Evolutionary conservation across 2,888 invertebrate species (phyloP), one percentile per base, ranked within the genome.

Genomic region (Agonopterix heracliana): DNA sequence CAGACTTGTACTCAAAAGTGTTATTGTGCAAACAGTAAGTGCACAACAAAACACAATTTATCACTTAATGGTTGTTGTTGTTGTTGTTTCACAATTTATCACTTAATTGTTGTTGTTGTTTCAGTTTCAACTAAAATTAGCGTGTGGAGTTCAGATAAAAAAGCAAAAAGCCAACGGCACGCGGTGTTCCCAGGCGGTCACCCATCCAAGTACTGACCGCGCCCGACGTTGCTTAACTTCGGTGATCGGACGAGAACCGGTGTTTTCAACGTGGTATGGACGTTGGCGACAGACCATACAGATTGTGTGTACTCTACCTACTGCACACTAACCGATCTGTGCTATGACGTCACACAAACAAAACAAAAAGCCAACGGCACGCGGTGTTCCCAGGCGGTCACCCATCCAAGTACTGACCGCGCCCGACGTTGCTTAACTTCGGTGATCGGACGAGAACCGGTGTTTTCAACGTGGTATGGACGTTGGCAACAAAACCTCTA

Each of bases 121-220:
- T n/a, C n/a, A n/a, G n/a, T n/a, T n/a, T n/a, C n/a, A n/a, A n/a
- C n/a, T n/a, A n/a, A n/a, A n/a, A n/a, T n/a, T n/a, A n/a, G n/a
- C n/a, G n/a, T n/a, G n/a, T n/a, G n/a, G n/a, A n/a, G n/a, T n/a
- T n/a, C n/a, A n/a, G n/a, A 26, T 7, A 26, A 26, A 26, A 26
- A 26, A 2, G 1, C 5, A 65, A 67, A 68, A 66, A 63, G 63
- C 63, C 64, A 66, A 65, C 66, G 54, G 55, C 64, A 69, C 68
- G 65, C 52, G 64, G 68, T 68, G 67, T 70, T 70, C 68, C 70
- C 70, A 68, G 67, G 70, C 70, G 68, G 68, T 68, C 68, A 69
- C 71, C 70, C 70, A 70, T 73, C 78, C 77, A 79, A 78, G 78
- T 80, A 80, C 80, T 79, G 66, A 52, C 49, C 60, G 60, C 74